Base-by-base conservation (phyloP, 2,797 vertebrate genomes). In the Aselliscus stoliczkanus region DNA sequence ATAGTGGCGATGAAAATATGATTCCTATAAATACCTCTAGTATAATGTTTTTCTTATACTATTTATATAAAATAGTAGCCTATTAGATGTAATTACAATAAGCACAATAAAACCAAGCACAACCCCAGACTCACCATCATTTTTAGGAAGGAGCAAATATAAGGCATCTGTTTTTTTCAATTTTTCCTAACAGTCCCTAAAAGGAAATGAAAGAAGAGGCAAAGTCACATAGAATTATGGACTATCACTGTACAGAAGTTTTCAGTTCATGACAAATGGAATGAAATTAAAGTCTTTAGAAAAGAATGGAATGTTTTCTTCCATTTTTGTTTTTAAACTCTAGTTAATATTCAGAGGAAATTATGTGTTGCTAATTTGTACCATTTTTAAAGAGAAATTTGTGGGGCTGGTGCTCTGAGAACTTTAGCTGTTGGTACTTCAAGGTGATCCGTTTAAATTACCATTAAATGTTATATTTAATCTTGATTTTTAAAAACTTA, bases 41-140 rank as follows among this genome's bases (percentile, higher is more conserved):
- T 23, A 29, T 75, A 83, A 69, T 72, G 17, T 90, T 96, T 96
- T 97, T 65, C n/a, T 85, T 95, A 37, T 37, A 64, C 56, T 80
- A 67, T 82, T 93, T 84, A 58, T 79, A 47, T 86, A 85, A 73
- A 69, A 70, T 67, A 70, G 17, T 81, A 84, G 6, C 18, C 15
- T 58, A 56, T 50, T 82, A 13, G 76, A 29, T 90, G 93, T 94
- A 88, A 69, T 93, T 95, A 52, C 9, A 93, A n/a, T 17, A 79
- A 89, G 9, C 58, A 69, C 25, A 93, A 2, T 95, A 72, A 88
- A 89, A 88, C 56, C 39, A 25, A 84, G 21, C 7, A 73, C 25
- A 96, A 29, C 10, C 54, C 12, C 34, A 95, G 79, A 80, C 39
- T 62, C 44, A 88, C 42, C 44, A 7, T 72, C 31, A 23, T 95